Conservation (phyloP, 2,888 invertebrate species). For the Yponomeuta cagnagella region DNA sequence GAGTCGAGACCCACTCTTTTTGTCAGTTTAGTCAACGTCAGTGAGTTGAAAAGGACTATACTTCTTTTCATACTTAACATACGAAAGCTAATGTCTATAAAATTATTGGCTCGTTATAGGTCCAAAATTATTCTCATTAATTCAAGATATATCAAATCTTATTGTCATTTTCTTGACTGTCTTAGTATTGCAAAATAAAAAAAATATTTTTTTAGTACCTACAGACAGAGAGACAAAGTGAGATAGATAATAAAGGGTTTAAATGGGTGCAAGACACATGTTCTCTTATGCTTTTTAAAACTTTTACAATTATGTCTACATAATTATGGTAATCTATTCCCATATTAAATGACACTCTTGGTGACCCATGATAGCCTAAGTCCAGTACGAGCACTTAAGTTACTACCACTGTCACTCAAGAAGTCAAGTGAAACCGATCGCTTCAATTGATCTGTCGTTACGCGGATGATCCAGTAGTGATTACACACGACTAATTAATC, state of each 20-base stretch:
- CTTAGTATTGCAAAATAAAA: too few species aligned
- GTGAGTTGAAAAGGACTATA: too few species aligned
- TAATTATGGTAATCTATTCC: not conserved
- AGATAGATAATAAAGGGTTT: not conserved
- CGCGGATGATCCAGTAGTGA: constrained; percentile 6
- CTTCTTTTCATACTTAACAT: too few species aligned
- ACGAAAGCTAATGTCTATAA: not conserved
- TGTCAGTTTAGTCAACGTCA: too few species aligned
- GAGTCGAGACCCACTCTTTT: too few species aligned
- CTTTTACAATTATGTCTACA: too few species aligned
- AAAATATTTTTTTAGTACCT: too few species aligned
- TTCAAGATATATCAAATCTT: too few species aligned
- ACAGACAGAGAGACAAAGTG: too few species aligned
- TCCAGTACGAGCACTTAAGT: not conserved
- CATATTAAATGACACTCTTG: too few species aligned
- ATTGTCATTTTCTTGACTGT: too few species aligned
- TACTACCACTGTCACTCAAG: not conserved
- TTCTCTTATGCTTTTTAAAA: not conserved
- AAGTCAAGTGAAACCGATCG: not conserved
- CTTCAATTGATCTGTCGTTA: constrained; percentile 11
- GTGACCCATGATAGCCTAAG: not conserved
- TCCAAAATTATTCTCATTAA: not conserved
- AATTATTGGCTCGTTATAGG: not conserved
- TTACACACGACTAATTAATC: constrained; percentile 32
- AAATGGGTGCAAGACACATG: not conserved